phyloP scores from a whole-genome alignment of 37 sponge, comb jelly and placozoan species.

The Beroe forskalii region DNA sequence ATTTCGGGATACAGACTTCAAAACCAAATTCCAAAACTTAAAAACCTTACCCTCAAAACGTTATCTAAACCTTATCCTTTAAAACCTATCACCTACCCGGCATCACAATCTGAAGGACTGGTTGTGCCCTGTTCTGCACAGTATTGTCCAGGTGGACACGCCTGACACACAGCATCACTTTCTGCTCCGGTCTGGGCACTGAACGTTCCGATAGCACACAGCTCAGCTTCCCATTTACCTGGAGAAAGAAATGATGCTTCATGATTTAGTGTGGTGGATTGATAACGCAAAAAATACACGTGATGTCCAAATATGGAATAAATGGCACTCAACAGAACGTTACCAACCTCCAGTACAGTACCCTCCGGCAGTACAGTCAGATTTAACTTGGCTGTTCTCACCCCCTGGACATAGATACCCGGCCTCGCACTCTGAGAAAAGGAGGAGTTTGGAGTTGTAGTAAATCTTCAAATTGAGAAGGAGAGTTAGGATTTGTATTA shows the following conservation, averaged over 20 bases:
- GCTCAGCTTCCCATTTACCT: slow-evolving; percentile 20
- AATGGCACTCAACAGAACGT: too few species aligned
- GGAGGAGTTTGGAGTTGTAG: too few species aligned
- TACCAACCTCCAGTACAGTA: slow-evolving; percentile 45
- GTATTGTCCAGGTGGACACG: slow-evolving; percentile 39
- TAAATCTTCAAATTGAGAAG: too few species aligned
- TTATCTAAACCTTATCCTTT: too few species aligned
- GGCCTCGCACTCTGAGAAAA: slow-evolving; percentile 33
- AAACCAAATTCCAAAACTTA: too few species aligned
- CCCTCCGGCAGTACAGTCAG: slow-evolving; percentile 5
- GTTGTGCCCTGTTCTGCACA: slow-evolving; percentile 28
- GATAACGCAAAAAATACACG: too few species aligned
- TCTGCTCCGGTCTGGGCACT: slow-evolving; percentile 34
- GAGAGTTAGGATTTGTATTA: too few species aligned
- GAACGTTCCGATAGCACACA: slow-evolving; percentile 27
- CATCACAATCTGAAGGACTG: neutral
- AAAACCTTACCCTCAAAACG: too few species aligned
- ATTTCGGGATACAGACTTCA: too few species aligned
- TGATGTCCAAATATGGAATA: too few species aligned
- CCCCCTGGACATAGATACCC: slow-evolving; percentile 53
- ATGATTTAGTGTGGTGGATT: too few species aligned
- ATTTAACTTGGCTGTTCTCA: neutral
- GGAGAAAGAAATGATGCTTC: too few species aligned
- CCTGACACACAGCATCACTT: neutral
- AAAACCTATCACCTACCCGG: slow-evolving; percentile 6